Evolutionary conservation across 2,113 vertebrate species (phyloP).

Genomic region (Urocolius indicus): DNA sequence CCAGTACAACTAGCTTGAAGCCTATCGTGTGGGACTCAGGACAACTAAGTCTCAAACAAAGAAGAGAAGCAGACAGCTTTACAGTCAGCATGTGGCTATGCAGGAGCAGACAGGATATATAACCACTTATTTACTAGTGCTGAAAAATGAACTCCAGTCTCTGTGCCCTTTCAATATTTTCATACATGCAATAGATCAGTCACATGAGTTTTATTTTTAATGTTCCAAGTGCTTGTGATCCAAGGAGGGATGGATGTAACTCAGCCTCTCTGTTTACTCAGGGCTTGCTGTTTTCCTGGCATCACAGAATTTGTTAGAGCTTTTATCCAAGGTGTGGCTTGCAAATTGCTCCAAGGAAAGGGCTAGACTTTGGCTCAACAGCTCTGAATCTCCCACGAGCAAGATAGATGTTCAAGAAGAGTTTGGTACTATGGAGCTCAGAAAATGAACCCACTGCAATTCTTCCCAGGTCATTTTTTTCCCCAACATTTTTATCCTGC

Average conservation of each 20-base stretch:
- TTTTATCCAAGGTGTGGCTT: neutral
- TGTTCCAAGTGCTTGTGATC: neutral
- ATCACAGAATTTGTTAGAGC: neutral
- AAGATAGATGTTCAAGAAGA: neutral
- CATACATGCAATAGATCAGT: neutral
- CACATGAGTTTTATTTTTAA: neutral
- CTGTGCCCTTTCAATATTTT: neutral
- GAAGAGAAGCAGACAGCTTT: neutral
- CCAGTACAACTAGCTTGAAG: neutral
- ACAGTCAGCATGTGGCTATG: neutral
- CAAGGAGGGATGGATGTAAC: neutral
- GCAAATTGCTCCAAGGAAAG: neutral
- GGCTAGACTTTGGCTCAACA: neutral
- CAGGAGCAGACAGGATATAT: neutral
- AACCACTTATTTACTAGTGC: neutral
- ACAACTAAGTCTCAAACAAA: constrained; percentile 3
- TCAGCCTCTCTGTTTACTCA: neutral
- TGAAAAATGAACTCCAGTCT: neutral
- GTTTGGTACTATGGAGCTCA: neutral
- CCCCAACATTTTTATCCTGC: neutral
- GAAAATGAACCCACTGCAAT: neutral
- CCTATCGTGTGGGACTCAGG: neutral
- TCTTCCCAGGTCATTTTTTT: neutral
- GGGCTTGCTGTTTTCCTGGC: neutral
- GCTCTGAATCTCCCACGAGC: neutral